Percentiles rank a stretch among this genome's conserved stretches.
Evolutionary conservation across 2,113 vertebrate genomes (phyloP).

Genomic region (Drymodes brunneopygia): DNA sequence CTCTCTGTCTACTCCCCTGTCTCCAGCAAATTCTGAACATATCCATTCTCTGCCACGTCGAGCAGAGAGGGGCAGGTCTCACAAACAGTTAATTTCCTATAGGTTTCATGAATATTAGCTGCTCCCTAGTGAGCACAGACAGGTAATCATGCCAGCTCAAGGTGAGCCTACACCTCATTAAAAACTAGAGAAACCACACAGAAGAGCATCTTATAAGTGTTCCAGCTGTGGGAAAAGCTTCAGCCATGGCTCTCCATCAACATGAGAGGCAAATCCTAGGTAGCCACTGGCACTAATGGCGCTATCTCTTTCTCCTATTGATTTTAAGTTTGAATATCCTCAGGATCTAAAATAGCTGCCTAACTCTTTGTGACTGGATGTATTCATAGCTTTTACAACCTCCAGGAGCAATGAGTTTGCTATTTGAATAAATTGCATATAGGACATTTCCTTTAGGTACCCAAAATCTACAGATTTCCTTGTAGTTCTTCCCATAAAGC

Average conservation of each 20-base stretch:
- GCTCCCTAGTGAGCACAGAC: background rate
- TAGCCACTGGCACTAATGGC: background rate
- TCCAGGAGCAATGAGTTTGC: background rate
- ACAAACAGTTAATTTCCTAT: background rate
- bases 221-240: conserved; percentile 15
- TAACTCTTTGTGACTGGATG: background rate
- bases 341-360: background rate
- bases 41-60: background rate
- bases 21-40: background rate
- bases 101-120: background rate
- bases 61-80: background rate
- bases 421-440: background rate
- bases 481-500: background rate
- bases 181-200: background rate
- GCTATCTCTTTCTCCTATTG: background rate
- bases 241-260: background rate
- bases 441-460: background rate
- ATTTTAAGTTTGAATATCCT: background rate
- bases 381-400: background rate
- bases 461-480: background rate
- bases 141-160: background rate
- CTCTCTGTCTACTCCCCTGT: background rate
- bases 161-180: background rate
- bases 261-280: background rate
- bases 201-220: background rate